Percentiles rank a stretch among this genome's conserved stretches.
Conservation (phyloP, 1,140 invertebrate species). For the Leptoteleia sp. region DNA sequence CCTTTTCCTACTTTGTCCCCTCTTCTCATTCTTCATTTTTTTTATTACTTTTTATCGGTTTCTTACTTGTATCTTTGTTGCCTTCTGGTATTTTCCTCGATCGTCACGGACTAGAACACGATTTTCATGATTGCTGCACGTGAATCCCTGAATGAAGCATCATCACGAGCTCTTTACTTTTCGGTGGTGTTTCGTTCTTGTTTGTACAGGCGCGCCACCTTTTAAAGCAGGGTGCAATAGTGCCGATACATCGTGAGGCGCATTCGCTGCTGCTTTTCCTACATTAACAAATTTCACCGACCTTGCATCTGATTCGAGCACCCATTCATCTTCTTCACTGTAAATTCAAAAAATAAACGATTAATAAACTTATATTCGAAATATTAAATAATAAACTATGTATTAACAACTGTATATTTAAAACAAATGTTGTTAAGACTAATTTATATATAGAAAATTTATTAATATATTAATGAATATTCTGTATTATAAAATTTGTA, state of each 20-base stretch:
- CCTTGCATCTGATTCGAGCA: constrained; percentile 82
- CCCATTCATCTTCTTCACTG: constrained; percentile 85
- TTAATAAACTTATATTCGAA: too few relatives aligned
- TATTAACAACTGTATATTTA: too few relatives aligned
- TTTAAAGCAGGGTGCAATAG: constrained; percentile 75
- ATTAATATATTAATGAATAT: too few relatives aligned
- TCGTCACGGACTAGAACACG: constrained; percentile 70
- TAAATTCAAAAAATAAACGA: constrained; percentile 35
- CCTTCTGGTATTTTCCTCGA: constrained; percentile 64
- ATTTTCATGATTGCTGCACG: constrained; percentile 40
- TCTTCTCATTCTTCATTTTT: constrained; percentile 27
- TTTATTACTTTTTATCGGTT: background rate
- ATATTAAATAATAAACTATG: too few relatives aligned
- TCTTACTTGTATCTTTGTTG: constrained; percentile 16
- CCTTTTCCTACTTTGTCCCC: constrained; percentile 22
- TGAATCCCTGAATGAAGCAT: constrained; percentile 18
- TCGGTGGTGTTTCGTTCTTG: constrained; percentile 74
- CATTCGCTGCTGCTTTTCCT: constrained; percentile 76
- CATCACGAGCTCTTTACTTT: constrained; percentile 73
- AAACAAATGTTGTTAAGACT: too few relatives aligned
- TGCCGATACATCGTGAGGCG: constrained; percentile 74
- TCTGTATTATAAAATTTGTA: too few relatives aligned
- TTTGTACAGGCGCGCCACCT: constrained; percentile 53
- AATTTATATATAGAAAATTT: too few relatives aligned
- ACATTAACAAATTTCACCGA: constrained; percentile 81